Evolutionary conservation across 1,140 invertebrate species (phyloP), one percentile per base, ranked within the genome.

Genomic region (Drosophila willistoni): DNA sequence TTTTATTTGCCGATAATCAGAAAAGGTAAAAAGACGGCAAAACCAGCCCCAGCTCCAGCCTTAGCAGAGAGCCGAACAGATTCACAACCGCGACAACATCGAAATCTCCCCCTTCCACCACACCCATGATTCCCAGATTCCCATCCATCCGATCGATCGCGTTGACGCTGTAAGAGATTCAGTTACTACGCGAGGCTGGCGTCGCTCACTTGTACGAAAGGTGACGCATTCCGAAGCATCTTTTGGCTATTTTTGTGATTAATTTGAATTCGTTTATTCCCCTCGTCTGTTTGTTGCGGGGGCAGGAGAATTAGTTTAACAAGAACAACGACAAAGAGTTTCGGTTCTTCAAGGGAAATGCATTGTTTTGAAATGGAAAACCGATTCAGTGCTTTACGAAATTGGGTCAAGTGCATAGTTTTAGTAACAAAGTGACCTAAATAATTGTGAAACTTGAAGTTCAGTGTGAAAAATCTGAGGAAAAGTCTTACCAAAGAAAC

Each of bases 201-300:
- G 75, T 60, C 44, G 44, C 44, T 51, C 44, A 51, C 44, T 51
- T 22, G 17, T 12, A 34, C 61, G 76, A 57, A 65, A 69, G 76
- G 73, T 78, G 69, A 87, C 83, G 76, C 72, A 79, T 83, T 71
- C 66, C 44, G 65, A 36, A 44, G 63, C 47, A 64, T 59, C 22
- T 64, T 19, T 84, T 68, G 68, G 61, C 71, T 86, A 87, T 86
- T 86, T 87, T 82, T 56, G 78, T 76, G 64, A 73, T 82, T 79
- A 72, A 60, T 67, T 51, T 51, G 0, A 51, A 22, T 51, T 51
- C 17, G 17, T 51, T 22, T 51, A 22, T 17, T 47, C 17, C 7
- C 6, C 2, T 51, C 9, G 17, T 47, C 22, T 2, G 7, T 47
- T 79, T 55, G 42, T n/a, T 25, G 57, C 33, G 25, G 14, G 39